Conservation (phyloP, 2,888 invertebrate species). For the Caenorhabditis sp. region DNA sequence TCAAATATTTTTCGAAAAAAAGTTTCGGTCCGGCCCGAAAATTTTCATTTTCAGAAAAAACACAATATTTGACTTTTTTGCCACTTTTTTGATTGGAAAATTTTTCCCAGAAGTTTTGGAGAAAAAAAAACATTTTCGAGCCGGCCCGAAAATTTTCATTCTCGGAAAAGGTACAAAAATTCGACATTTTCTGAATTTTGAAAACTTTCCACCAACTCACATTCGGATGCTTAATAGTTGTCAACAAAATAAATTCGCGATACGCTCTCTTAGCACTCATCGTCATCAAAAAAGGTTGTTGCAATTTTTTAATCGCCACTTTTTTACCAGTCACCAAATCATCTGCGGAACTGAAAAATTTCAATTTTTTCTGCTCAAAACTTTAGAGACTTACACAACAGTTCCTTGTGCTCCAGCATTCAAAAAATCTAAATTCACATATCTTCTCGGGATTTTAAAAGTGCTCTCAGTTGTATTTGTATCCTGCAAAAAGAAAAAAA, state of each 20-base stretch:
- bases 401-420: slow-evolving; percentile 60
- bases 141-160: no score
- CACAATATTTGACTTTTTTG: no score
- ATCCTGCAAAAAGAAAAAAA: slow-evolving; percentile 24
- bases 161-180: no score
- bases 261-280: slow-evolving; percentile 99
- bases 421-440: slow-evolving; percentile 47
- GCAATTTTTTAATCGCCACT: slow-evolving; percentile 98
- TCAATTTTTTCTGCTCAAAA: no score
- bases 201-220: slow-evolving; percentile 76
- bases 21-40: no score
- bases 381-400: slow-evolving; percentile 46
- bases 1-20: no score
- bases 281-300: slow-evolving; percentile 98
- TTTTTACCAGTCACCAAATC: slow-evolving; percentile 89
- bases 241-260: slow-evolving; percentile 98
- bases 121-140: no score
- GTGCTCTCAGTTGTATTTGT: slow-evolving; percentile 24
- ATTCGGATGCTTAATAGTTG: slow-evolving; percentile 99
- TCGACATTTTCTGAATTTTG: not conserved
- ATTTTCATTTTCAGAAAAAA: no score
- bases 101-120: no score
- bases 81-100: no score
- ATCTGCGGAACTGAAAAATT: slow-evolving; percentile 84
- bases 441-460: slow-evolving; percentile 47